These are phyloP conservation scores for Schrankia costaestrigalis DNA, from an alignment of 2,888 invertebrate species.

Conservation along the genomic window DNA sequence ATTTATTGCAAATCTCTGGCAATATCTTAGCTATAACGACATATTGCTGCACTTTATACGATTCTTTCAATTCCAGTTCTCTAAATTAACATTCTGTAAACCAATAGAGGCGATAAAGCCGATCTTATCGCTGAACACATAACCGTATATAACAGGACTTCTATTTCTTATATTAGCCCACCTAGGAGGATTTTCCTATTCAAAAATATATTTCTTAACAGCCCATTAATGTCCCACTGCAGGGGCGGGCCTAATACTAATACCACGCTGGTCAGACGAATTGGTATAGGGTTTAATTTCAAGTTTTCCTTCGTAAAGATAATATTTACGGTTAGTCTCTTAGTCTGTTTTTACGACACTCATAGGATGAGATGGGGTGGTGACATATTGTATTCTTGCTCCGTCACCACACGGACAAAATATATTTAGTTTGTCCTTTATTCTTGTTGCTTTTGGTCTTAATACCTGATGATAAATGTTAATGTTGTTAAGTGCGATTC, in stretches of 20 bases:
- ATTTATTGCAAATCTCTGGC: slow-evolving; percentile 9
- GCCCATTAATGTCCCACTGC: no score
- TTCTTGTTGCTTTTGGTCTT: slow-evolving; percentile 17
- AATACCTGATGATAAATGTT: slow-evolving; percentile 23
- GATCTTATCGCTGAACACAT: slow-evolving; percentile 7
- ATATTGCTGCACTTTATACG: slow-evolving; percentile 10
- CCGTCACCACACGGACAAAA: no score
- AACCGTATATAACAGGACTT: slow-evolving; percentile 8
- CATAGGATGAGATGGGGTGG: no score
- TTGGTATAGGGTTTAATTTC: no score
- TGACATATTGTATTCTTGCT: no score
- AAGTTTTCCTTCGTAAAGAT: no score
- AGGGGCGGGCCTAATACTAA: no score
- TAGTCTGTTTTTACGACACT: no score
- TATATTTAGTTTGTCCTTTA: slow-evolving; percentile 18
- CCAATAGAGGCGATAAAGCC: slow-evolving; percentile 12
- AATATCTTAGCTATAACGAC: slow-evolving; percentile 6
- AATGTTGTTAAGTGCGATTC: slow-evolving; percentile 21
- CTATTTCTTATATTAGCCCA: slow-evolving; percentile 5
- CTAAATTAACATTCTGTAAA: slow-evolving; percentile 13
- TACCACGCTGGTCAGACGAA: no score
- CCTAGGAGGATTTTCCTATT: slow-evolving; percentile 5
- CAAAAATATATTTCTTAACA: no score
- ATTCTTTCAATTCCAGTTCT: slow-evolving; percentile 10
- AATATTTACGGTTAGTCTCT: no score